Evolutionary conservation across 2,113 vertebrate genomes (phyloP).

Genomic region (Protomyctophum bolini): DNA sequence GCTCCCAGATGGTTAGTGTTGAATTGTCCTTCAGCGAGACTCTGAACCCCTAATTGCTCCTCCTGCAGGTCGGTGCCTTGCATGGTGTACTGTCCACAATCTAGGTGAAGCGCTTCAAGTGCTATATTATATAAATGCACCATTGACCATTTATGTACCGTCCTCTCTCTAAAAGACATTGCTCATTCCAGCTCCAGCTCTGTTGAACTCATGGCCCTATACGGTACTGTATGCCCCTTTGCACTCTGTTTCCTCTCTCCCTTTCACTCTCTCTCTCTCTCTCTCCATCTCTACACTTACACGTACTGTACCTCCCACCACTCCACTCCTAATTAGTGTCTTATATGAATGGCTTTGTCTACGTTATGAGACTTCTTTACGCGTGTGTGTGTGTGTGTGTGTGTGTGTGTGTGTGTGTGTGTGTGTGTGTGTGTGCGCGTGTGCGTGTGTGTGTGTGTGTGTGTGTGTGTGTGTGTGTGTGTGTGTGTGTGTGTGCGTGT

Average conservation of each 20-base stretch:
- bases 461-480: constrained; percentile 6
- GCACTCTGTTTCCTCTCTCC: constrained; percentile 42
- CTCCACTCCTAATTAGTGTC: constrained; percentile 45
- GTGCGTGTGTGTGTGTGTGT: constrained; percentile 19
- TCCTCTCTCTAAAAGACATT: constrained; percentile 28
- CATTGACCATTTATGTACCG: not conserved
- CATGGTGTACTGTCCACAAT: too few relatives aligned
- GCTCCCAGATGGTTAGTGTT: too few relatives aligned
- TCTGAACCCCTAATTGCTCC: too few relatives aligned
- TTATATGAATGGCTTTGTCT: constrained; percentile 45
- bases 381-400: not conserved
- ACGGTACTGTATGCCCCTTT: constrained; percentile 40
- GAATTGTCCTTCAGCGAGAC: too few relatives aligned
- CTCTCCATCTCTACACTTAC: not conserved
- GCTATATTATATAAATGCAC: too few relatives aligned
- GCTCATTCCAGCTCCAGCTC: constrained; percentile 51
- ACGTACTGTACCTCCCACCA: too few relatives aligned
- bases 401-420: constrained; percentile 5
- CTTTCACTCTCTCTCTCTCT: constrained; percentile 14
- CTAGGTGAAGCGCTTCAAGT: too few relatives aligned
- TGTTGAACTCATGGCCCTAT: constrained; percentile 52
- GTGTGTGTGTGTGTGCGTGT: constrained; percentile 11
- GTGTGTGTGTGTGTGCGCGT: constrained; percentile 15
- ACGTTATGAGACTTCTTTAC: constrained; percentile 6
- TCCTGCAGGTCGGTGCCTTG: too few relatives aligned